Percentiles rank a stretch among this genome's conserved stretches.
Evolutionary conservation across 2,113 vertebrate species (phyloP).

Genomic region (Zosterops japonicus): DNA sequence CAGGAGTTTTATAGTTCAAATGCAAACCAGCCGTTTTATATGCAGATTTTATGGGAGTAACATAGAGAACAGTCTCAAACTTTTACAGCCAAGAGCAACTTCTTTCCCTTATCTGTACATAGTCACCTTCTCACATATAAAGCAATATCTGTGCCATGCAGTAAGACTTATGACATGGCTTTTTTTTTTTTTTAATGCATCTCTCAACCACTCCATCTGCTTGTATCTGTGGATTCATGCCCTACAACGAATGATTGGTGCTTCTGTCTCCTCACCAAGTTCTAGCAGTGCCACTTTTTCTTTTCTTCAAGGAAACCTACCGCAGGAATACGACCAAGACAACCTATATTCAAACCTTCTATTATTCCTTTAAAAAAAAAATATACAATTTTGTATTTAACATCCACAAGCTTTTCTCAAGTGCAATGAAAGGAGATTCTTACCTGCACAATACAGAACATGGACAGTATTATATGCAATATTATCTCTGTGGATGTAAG

Average conservation of each 20-base stretch:
- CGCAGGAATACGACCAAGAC: not conserved
- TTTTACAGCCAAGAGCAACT: not conserved
- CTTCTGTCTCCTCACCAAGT: not conserved
- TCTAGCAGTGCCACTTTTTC: not conserved
- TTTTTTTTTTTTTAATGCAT: not conserved
- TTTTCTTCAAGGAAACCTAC: not conserved
- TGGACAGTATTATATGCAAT: not conserved
- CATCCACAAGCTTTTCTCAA: not conserved
- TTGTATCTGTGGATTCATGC: not conserved
- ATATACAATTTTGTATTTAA: not conserved
- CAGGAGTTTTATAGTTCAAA: not conserved
- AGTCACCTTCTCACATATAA: not conserved
- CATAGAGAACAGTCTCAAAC: not conserved
- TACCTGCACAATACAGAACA: not conserved
- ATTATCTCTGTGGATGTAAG: not conserved
- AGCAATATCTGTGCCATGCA: not conserved
- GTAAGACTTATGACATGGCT: accelerated
- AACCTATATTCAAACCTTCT: not conserved
- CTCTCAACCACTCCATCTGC: not conserved
- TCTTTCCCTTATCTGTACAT: not conserved
- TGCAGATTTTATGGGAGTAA: not conserved
- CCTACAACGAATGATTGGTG: not conserved
- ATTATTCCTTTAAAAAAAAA: not conserved
- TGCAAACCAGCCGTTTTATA: not conserved
- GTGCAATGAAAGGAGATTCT: not conserved